Evolutionary conservation across 2,113 vertebrate species (phyloP).

Genomic region (Narcine bancroftii): DNA sequence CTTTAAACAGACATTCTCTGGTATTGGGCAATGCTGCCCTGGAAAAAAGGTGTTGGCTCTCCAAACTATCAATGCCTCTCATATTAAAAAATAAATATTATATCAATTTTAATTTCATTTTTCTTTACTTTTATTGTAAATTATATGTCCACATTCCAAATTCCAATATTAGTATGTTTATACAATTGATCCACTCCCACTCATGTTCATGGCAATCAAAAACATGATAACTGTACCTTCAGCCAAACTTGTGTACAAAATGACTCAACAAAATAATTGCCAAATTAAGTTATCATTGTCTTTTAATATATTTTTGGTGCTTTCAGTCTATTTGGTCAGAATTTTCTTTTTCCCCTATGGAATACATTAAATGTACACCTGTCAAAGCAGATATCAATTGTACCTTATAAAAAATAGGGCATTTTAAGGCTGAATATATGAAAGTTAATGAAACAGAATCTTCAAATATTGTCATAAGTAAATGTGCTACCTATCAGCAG

Average conservation of each 20-base stretch:
- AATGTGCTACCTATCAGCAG: slow-evolving; percentile 57
- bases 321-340: background rate
- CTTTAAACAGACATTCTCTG: no score
- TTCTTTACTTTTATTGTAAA: background rate
- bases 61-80: no score
- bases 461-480: slow-evolving; percentile 38
- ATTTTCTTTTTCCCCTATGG: background rate
- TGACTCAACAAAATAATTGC: slow-evolving; percentile 17
- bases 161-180: background rate
- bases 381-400: slow-evolving; percentile 7
- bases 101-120: background rate
- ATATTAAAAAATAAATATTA: background rate
- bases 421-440: background rate
- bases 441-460: background rate
- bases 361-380: background rate
- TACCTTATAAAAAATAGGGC: background rate
- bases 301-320: background rate
- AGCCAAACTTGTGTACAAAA: background rate
- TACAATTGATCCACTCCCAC: background rate
- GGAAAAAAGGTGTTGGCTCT: no score
- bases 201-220: background rate
- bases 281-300: background rate
- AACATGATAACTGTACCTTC: background rate
- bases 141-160: background rate
- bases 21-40: no score